Evolutionary conservation across 2,113 vertebrate genomes (phyloP).

Genomic region (Ancistrus triradiatus): DNA sequence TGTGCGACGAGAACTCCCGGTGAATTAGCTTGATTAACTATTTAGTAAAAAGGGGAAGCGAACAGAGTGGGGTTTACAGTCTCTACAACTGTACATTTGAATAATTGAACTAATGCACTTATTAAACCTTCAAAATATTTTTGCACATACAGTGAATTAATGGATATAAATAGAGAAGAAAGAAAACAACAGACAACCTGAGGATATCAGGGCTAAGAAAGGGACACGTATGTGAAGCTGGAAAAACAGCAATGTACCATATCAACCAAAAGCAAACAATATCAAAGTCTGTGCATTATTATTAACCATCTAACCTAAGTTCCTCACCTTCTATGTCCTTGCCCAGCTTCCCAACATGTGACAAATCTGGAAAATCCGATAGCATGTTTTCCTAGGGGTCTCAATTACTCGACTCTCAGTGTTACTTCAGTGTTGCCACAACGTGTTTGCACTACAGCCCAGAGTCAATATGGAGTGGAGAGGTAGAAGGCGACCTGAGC

Average conservation of each 20-base stretch:
- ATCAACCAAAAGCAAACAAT: no score
- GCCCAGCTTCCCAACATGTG: slow-evolving; percentile 1
- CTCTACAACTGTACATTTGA: slow-evolving; percentile 79
- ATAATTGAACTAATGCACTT: slow-evolving; percentile 79
- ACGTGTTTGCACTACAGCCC: slow-evolving; percentile 24
- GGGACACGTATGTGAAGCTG: no score
- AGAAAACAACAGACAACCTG: no score
- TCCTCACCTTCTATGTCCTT: slow-evolving; percentile 1
- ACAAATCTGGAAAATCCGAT: slow-evolving; percentile 1
- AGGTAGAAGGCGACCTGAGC: slow-evolving; percentile 25
- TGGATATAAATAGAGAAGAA: slow-evolving; percentile 75
- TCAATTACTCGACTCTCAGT: slow-evolving; percentile 35
- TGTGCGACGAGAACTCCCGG: slow-evolving; percentile 84
- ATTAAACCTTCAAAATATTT: slow-evolving; percentile 74
- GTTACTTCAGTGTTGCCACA: slow-evolving; percentile 36
- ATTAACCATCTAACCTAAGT: slow-evolving; percentile 1
- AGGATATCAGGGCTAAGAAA: no score
- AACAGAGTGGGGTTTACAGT: slow-evolving; percentile 17
- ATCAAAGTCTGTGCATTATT: slow-evolving; percentile 17
- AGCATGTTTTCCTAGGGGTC: slow-evolving; percentile 12
- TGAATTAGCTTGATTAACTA: slow-evolving; percentile 88
- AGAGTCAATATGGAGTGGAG: slow-evolving; percentile 36
- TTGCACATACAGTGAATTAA: slow-evolving; percentile 78
- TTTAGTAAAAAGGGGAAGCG: slow-evolving; percentile 60
- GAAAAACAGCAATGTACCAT: no score